Percentiles rank a stretch among this genome's conserved stretches.
Evolutionary conservation across 2,888 invertebrate genomes (phyloP).

Genomic region (Ischnura elegans): DNA sequence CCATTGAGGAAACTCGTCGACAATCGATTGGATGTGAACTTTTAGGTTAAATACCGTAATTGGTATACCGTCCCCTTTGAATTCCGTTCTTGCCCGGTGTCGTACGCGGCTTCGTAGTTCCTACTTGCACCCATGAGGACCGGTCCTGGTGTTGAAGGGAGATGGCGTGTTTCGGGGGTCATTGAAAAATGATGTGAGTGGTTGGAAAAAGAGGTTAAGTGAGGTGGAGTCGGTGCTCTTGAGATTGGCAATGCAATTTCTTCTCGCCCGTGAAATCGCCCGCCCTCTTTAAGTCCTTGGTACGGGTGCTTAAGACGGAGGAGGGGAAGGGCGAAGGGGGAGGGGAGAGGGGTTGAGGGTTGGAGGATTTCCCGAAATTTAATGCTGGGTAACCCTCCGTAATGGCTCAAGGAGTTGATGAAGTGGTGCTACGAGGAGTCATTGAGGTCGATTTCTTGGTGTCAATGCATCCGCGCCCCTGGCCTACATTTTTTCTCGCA

Average conservation of each 20-base stretch:
- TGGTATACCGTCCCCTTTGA: too few species aligned
- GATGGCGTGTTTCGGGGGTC: neutral
- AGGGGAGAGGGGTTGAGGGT: neutral
- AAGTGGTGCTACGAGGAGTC: neutral
- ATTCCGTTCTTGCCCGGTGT: too few species aligned
- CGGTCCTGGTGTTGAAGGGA: neutral
- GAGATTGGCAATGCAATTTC: neutral
- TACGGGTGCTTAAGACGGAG: neutral
- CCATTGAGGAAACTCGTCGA: too few species aligned
- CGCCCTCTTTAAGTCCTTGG: neutral
- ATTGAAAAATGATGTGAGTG: neutral
- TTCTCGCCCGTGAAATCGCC: neutral
- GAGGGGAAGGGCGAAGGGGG: neutral
- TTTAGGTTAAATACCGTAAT: too few species aligned
- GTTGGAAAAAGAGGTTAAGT: constrained; percentile 12
- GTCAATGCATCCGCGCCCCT: neutral
- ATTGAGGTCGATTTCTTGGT: neutral
- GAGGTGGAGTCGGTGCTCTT: neutral
- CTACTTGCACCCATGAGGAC: too few species aligned
- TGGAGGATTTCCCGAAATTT: neutral
- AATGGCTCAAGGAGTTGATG: neutral
- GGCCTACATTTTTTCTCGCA: neutral
- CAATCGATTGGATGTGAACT: too few species aligned
- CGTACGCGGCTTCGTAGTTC: too few species aligned
- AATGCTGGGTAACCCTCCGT: neutral